Evolutionary conservation across 2,888 invertebrate species (phyloP).

Genomic region (Peribatodes rhomboidaria): DNA sequence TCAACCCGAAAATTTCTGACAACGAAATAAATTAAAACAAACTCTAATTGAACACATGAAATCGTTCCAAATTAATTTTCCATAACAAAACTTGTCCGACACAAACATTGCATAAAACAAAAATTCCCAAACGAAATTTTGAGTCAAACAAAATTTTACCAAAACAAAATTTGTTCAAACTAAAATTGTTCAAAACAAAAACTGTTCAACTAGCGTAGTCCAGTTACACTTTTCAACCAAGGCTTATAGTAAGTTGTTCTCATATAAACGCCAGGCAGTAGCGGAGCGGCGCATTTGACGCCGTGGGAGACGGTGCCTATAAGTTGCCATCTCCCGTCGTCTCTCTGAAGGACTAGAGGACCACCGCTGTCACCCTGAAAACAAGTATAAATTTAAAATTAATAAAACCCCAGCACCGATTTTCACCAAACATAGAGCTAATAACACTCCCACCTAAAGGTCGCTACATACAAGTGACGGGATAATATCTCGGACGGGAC

Average conservation of each 20-base stretch:
- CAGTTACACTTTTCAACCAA: constrained; percentile 95
- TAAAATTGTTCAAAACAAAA: background rate
- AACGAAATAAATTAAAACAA: no score
- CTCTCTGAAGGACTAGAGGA: constrained; percentile 93
- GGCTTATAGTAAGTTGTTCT: constrained; percentile 96
- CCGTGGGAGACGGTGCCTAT: constrained; percentile 97
- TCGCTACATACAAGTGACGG: no score
- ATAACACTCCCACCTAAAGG: no score
- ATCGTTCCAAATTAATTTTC: no score
- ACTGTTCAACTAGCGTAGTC: constrained; percentile 83
- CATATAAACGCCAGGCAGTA: constrained; percentile 97
- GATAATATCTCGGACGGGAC: no score
- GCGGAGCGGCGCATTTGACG: constrained; percentile 97
- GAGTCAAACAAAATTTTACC: no score
- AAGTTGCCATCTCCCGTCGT: constrained; percentile 94
- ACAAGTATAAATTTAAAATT: background rate
- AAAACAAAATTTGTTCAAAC: constrained; percentile 1
- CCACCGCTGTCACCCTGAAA: constrained; percentile 97
- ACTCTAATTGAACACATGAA: no score
- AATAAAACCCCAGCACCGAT: no score
- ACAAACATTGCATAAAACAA: background rate
- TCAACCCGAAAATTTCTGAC: no score
- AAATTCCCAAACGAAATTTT: background rate
- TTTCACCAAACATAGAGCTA: no score
- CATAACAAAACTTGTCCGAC: no score